Evolutionary conservation across 2,797 vertebrate species (phyloP).

Genomic region (Sebastiscus tertius): DNA sequence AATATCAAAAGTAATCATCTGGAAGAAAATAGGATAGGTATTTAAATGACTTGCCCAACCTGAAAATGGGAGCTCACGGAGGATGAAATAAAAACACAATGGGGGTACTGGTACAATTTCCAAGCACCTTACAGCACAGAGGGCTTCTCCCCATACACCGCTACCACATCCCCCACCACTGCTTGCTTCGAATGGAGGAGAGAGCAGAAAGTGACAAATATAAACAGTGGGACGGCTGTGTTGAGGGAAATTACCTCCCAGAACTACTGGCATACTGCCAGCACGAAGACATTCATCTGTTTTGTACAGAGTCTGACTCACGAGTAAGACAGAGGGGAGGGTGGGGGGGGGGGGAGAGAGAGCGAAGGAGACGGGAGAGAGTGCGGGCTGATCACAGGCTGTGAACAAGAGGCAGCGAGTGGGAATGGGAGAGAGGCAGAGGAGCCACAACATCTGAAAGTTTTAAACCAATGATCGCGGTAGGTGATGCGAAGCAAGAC

Average conservation of each 20-base stretch:
- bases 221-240: conserved; percentile 78
- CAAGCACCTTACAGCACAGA: conserved; percentile 8
- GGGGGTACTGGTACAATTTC: not conserved
- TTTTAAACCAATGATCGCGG: conserved; percentile 74
- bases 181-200: conserved; percentile 33
- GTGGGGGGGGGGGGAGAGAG: conserved; percentile 22
- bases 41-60: not conserved
- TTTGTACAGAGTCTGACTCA: conserved; percentile 77
- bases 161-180: conserved; percentile 11
- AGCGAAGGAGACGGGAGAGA: conserved; percentile 33
- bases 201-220: conserved; percentile 77
- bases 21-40: not conserved
- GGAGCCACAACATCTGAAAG: conserved; percentile 69
- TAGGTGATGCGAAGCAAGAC: conserved; percentile 73
- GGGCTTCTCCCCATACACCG: conserved; percentile 8
- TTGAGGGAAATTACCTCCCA: conserved; percentile 87
- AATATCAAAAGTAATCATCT: not conserved
- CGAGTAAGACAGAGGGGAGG: conserved; percentile 47
- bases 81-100: not conserved
- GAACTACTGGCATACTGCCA: conserved; percentile 81
- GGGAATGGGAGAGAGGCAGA: conserved; percentile 44
- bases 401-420: conserved; percentile 48
- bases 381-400: conserved; percentile 47
- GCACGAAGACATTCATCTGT: conserved; percentile 79
- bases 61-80: not conserved